These are phyloP conservation scores for Drosophila aldrichi DNA, from an alignment of 2,888 invertebrate species.

Conservation along the genomic window DNA sequence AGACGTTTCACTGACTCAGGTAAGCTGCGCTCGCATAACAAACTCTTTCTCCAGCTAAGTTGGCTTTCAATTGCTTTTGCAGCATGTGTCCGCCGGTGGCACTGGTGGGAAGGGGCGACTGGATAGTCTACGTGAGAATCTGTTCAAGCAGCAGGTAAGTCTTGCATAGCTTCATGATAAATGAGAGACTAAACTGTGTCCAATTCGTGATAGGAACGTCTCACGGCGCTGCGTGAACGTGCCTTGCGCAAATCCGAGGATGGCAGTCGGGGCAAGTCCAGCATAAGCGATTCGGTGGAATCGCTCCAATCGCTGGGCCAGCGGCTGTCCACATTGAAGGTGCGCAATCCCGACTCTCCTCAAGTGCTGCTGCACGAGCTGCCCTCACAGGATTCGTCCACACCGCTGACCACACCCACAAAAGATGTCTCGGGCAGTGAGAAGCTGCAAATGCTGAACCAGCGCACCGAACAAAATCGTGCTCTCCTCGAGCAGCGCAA, in stretches of 20 bases:
- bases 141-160: slow-evolving; percentile 65
- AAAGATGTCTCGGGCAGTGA: slow-evolving; percentile 84
- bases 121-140: slow-evolving; percentile 64
- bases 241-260: slow-evolving; percentile 52
- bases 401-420: slow-evolving; percentile 53
- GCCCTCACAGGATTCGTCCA: slow-evolving; percentile 33
- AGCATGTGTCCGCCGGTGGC: slow-evolving; percentile 8
- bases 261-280: slow-evolving; percentile 26
- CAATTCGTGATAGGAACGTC: slow-evolving; percentile 49
- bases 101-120: slow-evolving; percentile 57
- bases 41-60: neutral
- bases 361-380: slow-evolving; percentile 1
- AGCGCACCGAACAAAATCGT: slow-evolving; percentile 87
- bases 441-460: slow-evolving; percentile 86
- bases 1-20: slow-evolving; percentile 57
- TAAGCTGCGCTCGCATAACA: slow-evolving; percentile 6
- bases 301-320: slow-evolving; percentile 57
- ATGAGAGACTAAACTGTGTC: neutral
- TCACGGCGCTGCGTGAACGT: slow-evolving; percentile 64
- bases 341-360: neutral
- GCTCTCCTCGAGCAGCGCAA: slow-evolving; percentile 86
- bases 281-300: slow-evolving; percentile 62
- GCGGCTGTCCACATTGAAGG: slow-evolving; percentile 34
- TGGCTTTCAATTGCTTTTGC: neutral
- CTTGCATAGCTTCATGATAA: neutral